Base-by-base conservation (phyloP, 2,888 invertebrate genomes). In the Lochmaea crataegi region DNA sequence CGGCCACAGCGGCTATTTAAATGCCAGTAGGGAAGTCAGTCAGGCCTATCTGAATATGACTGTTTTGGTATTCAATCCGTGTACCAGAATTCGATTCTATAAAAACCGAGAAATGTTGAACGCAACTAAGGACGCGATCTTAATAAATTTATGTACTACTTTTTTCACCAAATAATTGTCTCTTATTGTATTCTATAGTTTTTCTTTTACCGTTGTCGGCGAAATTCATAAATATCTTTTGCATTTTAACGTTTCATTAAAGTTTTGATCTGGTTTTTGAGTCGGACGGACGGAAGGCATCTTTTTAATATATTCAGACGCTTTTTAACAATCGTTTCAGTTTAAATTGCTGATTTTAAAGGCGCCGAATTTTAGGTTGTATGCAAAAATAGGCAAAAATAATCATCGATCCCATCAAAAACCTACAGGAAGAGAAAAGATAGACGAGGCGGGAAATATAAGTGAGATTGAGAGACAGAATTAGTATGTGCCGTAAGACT, bases 21-120 rank as follows among this genome's bases (percentile, higher is more conserved):
- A 80, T 78, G 80, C 76, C 66, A 68, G 71, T 64, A 77, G 79
- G 80, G 79, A 76, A 75, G 64, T 72, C 77, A 73, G 69, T 71
- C 68, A 68, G 74, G 77, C 77, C 78, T 73, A 81, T 82, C 81
- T 82, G 80, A 82, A 81, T 82, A 80, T 76, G 68, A 64, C 78
- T 79, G 56, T 65, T 68, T 81, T 81, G 74, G 77, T 80, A 81
- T 81, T 80, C 81, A 72, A 71, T 69, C 51, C 77, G 67, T 56
- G 78, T 72, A 57, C 48, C 42, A 73, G 72, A 75, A 71, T 78
- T 79, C 79, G 77, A 78, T 80, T 79, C 78, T 77, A 75, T 76
- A 81, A 80, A 81, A 79, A 81, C 77, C 76, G 78, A 76, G 77
- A 79, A 78, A 79, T 77, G 73, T 51, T 65, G 75, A 71, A 75